phyloP scores from a whole-genome alignment of 2,888 invertebrate genomes.

The Xylota sylvarum region DNA sequence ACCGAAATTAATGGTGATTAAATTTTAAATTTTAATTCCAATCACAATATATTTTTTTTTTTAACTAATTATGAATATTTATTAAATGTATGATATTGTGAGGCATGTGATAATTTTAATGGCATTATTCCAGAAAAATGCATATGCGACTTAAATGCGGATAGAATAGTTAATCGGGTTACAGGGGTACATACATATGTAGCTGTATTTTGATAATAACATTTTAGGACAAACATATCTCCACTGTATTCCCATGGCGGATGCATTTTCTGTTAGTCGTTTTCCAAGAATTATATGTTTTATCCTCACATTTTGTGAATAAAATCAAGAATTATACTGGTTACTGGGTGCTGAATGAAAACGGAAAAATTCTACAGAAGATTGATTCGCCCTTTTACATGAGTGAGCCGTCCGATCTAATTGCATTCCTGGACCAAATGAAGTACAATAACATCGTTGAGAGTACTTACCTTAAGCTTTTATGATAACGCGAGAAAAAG shows the following conservation, averaged over 20 bases:
- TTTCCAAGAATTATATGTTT: constrained; percentile 21
- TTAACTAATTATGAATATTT: no score
- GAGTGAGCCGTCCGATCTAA: constrained; percentile 82
- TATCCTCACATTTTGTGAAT: constrained; percentile 25
- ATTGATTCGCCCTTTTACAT: constrained; percentile 83
- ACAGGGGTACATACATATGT: no score
- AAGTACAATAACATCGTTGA: constrained; percentile 83
- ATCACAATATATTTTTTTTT: no score
- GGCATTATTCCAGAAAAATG: no score
- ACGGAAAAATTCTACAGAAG: constrained; percentile 82
- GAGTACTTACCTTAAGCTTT: constrained; percentile 81
- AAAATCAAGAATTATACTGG: constrained; percentile 29
- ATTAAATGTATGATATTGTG: no score
- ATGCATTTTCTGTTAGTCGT: neutral
- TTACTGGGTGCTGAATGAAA: constrained; percentile 79
- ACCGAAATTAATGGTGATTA: no score
- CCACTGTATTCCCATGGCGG: constrained; percentile 24
- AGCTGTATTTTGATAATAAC: no score
- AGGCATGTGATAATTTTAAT: no score
- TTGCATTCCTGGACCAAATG: constrained; percentile 83
- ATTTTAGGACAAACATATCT: constrained; percentile 32
- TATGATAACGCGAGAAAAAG: constrained; percentile 82
- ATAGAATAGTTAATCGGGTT: no score
- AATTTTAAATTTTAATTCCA: no score
- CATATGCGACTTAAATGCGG: no score